Base-by-base conservation (phyloP, 2,888 invertebrate species). In the Bombyx huttoni region DNA sequence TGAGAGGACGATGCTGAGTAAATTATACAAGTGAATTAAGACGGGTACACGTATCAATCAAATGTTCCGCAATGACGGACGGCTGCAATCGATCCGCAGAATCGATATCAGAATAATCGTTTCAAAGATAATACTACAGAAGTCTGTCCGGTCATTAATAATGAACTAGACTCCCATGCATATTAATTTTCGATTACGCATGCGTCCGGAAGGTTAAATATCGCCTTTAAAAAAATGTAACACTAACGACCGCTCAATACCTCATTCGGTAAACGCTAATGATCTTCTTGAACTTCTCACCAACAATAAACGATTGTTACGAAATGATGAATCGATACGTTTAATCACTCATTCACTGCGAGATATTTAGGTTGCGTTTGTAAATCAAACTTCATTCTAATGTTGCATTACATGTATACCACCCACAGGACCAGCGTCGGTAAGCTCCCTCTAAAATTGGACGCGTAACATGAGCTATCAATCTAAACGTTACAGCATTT, bases 391-490 rank as follows among this genome's bases (percentile, higher is more conserved):
- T 65, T 58, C 61, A 61, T 63, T 70, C 58, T 61, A 60, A 58
- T 63, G 62, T 64, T 63, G 33, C 40, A 13, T 45, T 46, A 60
- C 63, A 61, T 57, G 62, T 65, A 54, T 60, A 61, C 78, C 73
- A 74, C 75, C 74, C 75, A 80, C 70, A 54, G 67, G 56, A 67
- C 57, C 58, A 59, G 56, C 61, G 63, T 62, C 63, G n/a, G 50
- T 24, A 13, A 40, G 50, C 8, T 33, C 14, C 24, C 45, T 24
- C 40, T 46, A 50, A 47, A 50, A 14, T 58, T 51, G 47, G 72
- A 73, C 69, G 73, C 74, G 68, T 78, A 75, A 78, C 78, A 78
- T 73, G 74, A 79, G 75, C 81, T 68, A 83, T 84, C 77, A 78
- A 82, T 84, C 78, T 78, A 70, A 71, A 66, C 68, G 74, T 79